A percentile compares a stretch with the other conserved stretches of the same genome.
These are phyloP conservation scores for Phania funesta DNA, from an alignment of 2,888 invertebrate genomes.

Conservation along the genomic window DNA sequence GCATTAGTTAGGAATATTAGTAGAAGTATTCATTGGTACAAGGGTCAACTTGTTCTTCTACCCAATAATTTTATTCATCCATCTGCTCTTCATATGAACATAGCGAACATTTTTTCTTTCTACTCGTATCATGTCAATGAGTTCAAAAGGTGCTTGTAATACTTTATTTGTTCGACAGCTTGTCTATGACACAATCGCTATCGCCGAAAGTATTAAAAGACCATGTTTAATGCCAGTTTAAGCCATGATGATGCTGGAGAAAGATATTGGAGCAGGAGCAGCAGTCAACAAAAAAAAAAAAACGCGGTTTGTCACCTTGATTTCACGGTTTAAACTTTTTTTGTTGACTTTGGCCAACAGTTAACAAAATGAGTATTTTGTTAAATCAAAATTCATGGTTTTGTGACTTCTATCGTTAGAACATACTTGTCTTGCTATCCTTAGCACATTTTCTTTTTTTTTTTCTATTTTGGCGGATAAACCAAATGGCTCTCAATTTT, in stretches of 20 bases:
- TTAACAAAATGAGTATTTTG: constrained; percentile 61
- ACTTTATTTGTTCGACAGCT: constrained; percentile 70
- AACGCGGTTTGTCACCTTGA: constrained; percentile 65
- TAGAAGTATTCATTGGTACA: background rate
- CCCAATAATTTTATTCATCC: background rate
- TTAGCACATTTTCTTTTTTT: constrained; percentile 7
- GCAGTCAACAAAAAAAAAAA: constrained; percentile 17
- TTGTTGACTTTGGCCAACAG: constrained; percentile 32
- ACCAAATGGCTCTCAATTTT: constrained; percentile 51
- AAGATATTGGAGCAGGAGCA: background rate
- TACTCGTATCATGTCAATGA: constrained; percentile 12
- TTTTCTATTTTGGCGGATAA: constrained; percentile 11
- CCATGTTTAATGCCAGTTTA: constrained; percentile 16
- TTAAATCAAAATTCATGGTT: constrained; percentile 79
- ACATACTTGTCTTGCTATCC: constrained; percentile 39
- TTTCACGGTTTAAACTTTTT: constrained; percentile 29
- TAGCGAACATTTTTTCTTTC: background rate
- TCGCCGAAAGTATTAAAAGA: constrained; percentile 55
- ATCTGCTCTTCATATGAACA: background rate
- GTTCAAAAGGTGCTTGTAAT: constrained; percentile 66
- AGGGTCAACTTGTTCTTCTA: background rate
- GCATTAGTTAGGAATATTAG: too few species aligned
- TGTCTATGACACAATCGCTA: constrained; percentile 47
- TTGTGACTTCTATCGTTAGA: constrained; percentile 69
- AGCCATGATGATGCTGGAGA: constrained; percentile 8